Evolutionary conservation across 2,797 vertebrate species (phyloP).

Genomic region (Eurystomus glaucurus): DNA sequence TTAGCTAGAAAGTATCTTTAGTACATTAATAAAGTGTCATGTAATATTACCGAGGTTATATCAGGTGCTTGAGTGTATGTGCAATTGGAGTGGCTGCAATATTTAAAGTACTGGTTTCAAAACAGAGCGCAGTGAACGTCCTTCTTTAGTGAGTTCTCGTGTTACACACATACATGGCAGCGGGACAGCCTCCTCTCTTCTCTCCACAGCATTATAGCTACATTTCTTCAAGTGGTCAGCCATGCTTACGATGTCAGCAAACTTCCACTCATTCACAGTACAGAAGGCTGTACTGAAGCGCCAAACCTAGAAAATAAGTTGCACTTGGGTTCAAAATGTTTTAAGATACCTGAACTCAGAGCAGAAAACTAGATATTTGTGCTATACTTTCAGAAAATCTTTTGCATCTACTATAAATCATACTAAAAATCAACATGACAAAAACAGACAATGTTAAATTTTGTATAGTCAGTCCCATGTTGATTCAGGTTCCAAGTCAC

Average conservation of each 20-base stretch:
- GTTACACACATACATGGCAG: conserved; percentile 99
- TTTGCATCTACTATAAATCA: background rate
- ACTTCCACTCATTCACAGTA: conserved; percentile 98
- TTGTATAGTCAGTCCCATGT: background rate
- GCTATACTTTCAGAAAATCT: background rate
- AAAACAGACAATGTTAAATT: background rate
- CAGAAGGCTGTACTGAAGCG: conserved; percentile 98
- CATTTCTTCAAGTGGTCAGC: conserved; percentile 98
- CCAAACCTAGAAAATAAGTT: conserved; percentile 91
- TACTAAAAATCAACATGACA: background rate
- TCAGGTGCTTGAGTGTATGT: conserved; percentile 81
- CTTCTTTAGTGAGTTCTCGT: conserved; percentile 96
- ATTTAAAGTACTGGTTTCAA: conserved; percentile 95
- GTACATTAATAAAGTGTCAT: conserved; percentile 87
- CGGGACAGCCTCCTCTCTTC: conserved; percentile 93
- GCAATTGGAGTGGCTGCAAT: conserved; percentile 67
- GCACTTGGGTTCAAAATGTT: conserved; percentile 55
- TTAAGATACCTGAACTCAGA: conserved; percentile 11
- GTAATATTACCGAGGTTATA: conserved; percentile 81
- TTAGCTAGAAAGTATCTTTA: conserved; percentile 85
- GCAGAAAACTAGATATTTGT: background rate
- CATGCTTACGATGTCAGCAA: conserved; percentile 98
- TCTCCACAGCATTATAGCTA: conserved; percentile 92
- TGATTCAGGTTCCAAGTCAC: background rate
- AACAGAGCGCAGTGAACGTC: conserved; percentile 94